A percentile compares a stretch with the other conserved stretches of the same genome.
phyloP scores from a whole-genome alignment of 1,140 invertebrate genomes.

The Asobara japonica region DNA sequence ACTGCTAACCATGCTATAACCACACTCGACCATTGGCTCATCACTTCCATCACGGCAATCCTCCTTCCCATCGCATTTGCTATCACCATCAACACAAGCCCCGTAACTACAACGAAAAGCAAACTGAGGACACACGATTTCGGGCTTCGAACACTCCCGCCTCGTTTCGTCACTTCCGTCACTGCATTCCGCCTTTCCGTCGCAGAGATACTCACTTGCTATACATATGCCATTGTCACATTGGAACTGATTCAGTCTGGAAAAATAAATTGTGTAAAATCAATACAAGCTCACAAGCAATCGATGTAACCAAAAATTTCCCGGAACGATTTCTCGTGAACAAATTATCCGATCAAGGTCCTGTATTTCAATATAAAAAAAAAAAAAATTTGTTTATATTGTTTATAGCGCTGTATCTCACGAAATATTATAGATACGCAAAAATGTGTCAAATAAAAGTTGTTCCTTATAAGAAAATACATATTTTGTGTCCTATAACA shows the following conservation, averaged over 20 bases:
- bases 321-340: too few species aligned
- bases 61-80: constrained; percentile 68
- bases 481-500: too few species aligned
- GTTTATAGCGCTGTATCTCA: too few species aligned
- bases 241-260: constrained; percentile 43
- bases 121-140: constrained; percentile 59
- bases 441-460: too few species aligned
- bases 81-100: constrained; percentile 68
- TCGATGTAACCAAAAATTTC: too few species aligned
- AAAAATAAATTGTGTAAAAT: too few species aligned
- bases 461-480: too few species aligned
- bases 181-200: constrained; percentile 68
- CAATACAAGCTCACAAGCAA: neutral
- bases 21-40: constrained; percentile 62
- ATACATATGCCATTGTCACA: constrained; percentile 58
- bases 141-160: constrained; percentile 59
- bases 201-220: constrained; percentile 59
- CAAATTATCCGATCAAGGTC: too few species aligned
- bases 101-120: constrained; percentile 72
- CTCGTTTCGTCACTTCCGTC: constrained; percentile 72
- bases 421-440: too few species aligned
- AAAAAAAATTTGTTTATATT: too few species aligned
- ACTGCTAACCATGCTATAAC: neutral
- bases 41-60: constrained; percentile 79
- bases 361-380: too few species aligned